Conservation (phyloP, 2,797 vertebrate genomes). For the Typhlichthys eigenmanni region DNA sequence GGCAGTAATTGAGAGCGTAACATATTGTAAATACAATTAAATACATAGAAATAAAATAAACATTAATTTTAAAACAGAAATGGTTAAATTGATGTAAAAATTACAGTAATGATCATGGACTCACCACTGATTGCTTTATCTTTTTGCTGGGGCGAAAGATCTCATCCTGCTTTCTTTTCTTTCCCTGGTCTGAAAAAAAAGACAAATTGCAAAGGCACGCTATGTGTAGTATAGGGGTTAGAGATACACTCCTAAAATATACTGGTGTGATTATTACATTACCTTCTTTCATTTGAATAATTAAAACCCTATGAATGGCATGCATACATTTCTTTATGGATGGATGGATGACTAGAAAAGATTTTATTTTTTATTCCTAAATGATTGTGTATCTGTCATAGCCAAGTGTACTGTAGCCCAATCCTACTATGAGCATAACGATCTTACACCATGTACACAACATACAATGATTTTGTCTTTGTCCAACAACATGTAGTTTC, state of each 20-base stretch:
- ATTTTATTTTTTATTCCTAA: too few species aligned
- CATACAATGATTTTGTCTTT: too few species aligned
- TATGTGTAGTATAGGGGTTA: too few species aligned
- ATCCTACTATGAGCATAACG: too few species aligned
- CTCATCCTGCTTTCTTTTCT: conserved; percentile 79
- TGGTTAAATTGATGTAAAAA: not conserved
- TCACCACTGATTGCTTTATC: conserved; percentile 60
- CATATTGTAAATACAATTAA: not conserved
- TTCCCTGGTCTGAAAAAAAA: conserved; percentile 35
- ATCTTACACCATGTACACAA: too few species aligned
- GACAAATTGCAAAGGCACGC: not conserved
- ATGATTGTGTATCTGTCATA: too few species aligned
- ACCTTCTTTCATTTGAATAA: not conserved
- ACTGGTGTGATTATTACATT: too few species aligned
- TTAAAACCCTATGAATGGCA: not conserved
- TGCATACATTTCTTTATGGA: not conserved
- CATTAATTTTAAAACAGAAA: not conserved
- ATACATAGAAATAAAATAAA: not conserved
- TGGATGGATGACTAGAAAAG: too few species aligned
- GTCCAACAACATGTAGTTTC: too few species aligned
- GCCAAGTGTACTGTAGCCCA: too few species aligned
- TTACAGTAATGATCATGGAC: not conserved
- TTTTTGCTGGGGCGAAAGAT: conserved; percentile 65
- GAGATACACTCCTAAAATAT: not conserved
- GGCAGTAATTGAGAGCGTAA: not conserved